Evolutionary conservation across 2,113 vertebrate species (phyloP), one percentile per base, ranked within the genome.

Genomic region (Maccullochella peelii): DNA sequence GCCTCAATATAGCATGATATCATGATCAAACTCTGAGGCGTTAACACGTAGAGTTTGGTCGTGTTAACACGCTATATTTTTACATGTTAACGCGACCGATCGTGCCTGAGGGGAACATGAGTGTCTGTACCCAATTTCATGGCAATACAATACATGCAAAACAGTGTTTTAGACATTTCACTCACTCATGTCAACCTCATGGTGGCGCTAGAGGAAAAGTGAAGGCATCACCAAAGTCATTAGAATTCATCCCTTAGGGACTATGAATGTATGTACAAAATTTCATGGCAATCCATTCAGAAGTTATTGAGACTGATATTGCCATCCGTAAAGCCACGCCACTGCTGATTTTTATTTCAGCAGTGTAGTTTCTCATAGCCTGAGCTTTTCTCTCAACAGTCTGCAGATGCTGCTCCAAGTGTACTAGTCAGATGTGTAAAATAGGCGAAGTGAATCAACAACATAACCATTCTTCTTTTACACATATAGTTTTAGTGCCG

Each of bases 381-480:
- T 30, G 70, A 52, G 49, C 63, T 59, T 66, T 66, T 25, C 20
- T 71, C 68, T 52, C 74, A 18, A 14, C 75, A 30, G 36, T n/a
- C 54, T 10, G 47, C 79, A 73, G 77, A 68, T 42, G 71, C 61
- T n/a, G 78, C 71, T 57, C 54, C 70, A 59, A 74, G 79, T 72
- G 68, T 27, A 6, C 42, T 5, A 5, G 74, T 69, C 38, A 36
- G 57, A 86, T 83, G 73, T 77, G 55, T 85, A 65, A 83, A 87
- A 86, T 78, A 86, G 86, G 47, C 33, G 1, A 59, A 44, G 57
- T 6, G 50, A 83, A 63, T 77, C 66, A 62, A 72, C 75, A 65
- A 66, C 79, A 65, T 21, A 15, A 42, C 77, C 63, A 71, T 70
- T 88, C 66, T 83, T 59, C 82, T 88, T 54, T 38, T 85, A 73